A percentile compares a stretch with the other conserved stretches of the same genome.
Evolutionary conservation across 2,797 vertebrate genomes (phyloP).

Genomic region (Saguinus oedipus): DNA sequence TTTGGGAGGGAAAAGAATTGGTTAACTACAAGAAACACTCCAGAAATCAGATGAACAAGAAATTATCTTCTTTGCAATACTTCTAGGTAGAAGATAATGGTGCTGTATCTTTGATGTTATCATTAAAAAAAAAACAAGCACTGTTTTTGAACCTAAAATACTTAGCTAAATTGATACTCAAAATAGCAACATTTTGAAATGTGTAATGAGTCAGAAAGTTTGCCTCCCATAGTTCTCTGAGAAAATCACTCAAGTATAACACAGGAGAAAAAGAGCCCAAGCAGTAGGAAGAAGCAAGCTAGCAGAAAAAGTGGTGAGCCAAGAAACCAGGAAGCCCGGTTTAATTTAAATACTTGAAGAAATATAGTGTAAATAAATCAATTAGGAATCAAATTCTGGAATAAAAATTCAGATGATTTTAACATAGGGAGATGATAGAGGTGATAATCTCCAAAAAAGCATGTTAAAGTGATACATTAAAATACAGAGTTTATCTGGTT

Average conservation of each 20-base stretch:
- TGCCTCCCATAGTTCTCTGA: not conserved
- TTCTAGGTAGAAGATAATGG: not conserved
- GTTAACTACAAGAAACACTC: not conserved
- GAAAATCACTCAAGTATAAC: not conserved
- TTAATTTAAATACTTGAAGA: not conserved
- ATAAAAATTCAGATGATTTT: slow-evolving; percentile 40
- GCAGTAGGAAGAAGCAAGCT: not conserved
- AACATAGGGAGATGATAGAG: not conserved
- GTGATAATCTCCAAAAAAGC: not conserved
- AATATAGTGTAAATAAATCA: not conserved
- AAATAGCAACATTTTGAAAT: slow-evolving; percentile 16
- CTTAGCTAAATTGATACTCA: not conserved
- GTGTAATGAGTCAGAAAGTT: not conserved
- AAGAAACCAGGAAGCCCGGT: not conserved
- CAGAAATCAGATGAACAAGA: not conserved
- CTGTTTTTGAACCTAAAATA: not conserved
- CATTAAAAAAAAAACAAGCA: not conserved
- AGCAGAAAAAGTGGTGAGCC: not conserved
- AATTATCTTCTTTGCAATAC: not conserved
- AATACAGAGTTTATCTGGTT: not conserved
- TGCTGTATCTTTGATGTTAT: slow-evolving; percentile 5
- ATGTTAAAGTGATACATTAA: not conserved
- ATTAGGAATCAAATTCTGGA: slow-evolving; percentile 17
- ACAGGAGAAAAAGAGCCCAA: not conserved
- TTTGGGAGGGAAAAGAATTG: not conserved